Evolutionary conservation across 2,888 invertebrate species (phyloP).

Genomic region (Epirrita christyi): DNA sequence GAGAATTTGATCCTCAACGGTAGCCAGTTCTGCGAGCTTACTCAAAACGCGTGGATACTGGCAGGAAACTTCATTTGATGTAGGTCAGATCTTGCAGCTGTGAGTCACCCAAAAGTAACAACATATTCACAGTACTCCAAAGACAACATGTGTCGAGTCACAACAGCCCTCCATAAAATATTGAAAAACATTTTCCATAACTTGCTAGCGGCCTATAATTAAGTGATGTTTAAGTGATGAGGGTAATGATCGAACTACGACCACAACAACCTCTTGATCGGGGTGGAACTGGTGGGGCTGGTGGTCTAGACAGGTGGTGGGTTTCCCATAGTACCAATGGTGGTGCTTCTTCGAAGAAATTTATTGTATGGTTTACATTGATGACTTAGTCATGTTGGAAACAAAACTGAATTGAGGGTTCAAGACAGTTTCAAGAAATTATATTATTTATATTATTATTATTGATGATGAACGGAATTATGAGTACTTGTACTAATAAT

Average conservation of each 20-base stretch:
- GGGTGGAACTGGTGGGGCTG: constrained; percentile 13
- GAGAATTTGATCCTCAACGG: no score
- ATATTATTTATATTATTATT: no score
- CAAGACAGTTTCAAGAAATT: no score
- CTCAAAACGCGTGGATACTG: no score
- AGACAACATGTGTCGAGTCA: constrained; percentile 32
- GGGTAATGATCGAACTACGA: constrained; percentile 64
- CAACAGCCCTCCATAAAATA: constrained; percentile 32
- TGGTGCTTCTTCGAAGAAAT: background rate
- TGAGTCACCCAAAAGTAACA: no score
- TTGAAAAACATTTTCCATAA: constrained; percentile 34
- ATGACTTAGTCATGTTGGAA: background rate
- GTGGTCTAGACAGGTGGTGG: constrained; percentile 58
- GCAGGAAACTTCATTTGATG: no score
- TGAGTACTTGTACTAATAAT: no score
- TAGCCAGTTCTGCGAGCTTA: no score
- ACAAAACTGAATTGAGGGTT: background rate
- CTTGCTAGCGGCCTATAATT: constrained; percentile 34
- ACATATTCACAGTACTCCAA: no score
- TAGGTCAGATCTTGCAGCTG: no score
- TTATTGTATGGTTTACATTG: constrained; percentile 8
- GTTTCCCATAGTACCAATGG: constrained; percentile 55
- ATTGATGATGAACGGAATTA: no score
- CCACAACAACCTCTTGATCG: constrained; percentile 61
- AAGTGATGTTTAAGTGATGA: constrained; percentile 37